Conservation (phyloP, 1,140 invertebrate genomes). For the Leptopilina clavipes region DNA sequence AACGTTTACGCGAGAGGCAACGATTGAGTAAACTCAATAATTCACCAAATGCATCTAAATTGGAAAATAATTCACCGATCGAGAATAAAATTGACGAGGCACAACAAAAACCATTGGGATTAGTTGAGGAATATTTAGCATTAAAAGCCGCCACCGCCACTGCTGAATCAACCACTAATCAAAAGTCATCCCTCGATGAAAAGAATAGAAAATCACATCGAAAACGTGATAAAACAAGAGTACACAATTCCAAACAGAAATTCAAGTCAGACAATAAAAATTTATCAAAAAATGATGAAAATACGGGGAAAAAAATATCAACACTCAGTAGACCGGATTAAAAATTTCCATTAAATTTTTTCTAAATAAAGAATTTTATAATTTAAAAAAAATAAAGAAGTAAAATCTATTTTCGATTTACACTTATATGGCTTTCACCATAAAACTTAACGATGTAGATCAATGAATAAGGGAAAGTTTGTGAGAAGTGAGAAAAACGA, state of each 20-base stretch:
- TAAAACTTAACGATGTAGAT: constrained; percentile 5
- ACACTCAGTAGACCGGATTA: neutral
- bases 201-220: neutral
- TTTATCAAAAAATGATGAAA: neutral
- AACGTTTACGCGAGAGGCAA: constrained; percentile 70
- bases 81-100: constrained; percentile 41
- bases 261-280: neutral
- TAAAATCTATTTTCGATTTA: too few relatives aligned
- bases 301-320: neutral
- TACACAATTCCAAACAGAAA: neutral
- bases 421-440: too few relatives aligned
- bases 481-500: too few relatives aligned
- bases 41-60: constrained; percentile 55
- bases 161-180: neutral
- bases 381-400: neutral
- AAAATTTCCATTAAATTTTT: neutral
- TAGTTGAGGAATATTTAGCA: constrained; percentile 72
- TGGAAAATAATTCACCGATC: constrained; percentile 51
- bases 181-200: neutral
- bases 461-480: too few relatives aligned
- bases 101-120: constrained; percentile 64
- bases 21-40: constrained; percentile 65
- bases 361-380: neutral
- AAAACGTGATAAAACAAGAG: neutral
- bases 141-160: constrained; percentile 57